Percentiles rank a stretch among this genome's conserved stretches.
Conservation (phyloP, 1,140 invertebrate species). For the Halesus radiatus region DNA sequence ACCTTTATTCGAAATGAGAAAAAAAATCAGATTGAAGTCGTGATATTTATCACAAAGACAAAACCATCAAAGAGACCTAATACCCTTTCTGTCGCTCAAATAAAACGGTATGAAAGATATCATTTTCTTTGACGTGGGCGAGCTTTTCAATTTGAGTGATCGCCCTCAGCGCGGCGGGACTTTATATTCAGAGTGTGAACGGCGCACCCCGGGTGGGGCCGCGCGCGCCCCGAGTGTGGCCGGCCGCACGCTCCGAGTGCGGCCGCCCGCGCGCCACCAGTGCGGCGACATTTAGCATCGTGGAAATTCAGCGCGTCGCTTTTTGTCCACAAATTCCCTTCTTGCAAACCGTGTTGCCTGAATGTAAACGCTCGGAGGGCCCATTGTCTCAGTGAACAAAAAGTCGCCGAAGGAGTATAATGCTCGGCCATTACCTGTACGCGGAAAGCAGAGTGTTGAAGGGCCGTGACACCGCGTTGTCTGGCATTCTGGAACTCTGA, state of each 20-base stretch:
- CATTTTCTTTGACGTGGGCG: background rate
- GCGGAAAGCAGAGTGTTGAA: conserved; percentile 1
- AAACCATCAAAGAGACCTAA: too few species aligned
- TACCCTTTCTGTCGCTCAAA: too few species aligned
- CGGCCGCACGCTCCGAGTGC: background rate
- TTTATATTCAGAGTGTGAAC: background rate
- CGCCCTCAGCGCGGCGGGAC: background rate
- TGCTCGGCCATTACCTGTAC: conserved; percentile 37
- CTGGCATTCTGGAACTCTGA: too few species aligned
- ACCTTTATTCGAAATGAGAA: too few species aligned
- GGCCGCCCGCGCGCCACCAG: background rate
- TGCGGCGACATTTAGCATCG: conserved; percentile 33
- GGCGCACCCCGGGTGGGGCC: too few species aligned
- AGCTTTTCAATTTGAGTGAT: background rate
- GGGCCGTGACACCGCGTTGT: background rate
- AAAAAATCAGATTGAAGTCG: too few species aligned
- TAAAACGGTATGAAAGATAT: too few species aligned
- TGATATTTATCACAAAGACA: too few species aligned
- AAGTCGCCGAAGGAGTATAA: conserved; percentile 20
- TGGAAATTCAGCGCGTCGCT: conserved; percentile 38
- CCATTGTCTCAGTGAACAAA: conserved; percentile 38
- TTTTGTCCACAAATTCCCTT: conserved; percentile 29
- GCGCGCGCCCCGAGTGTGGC: background rate
- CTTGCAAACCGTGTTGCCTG: conserved; percentile 35
- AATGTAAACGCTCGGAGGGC: conserved; percentile 39